Percentiles rank a stretch among this genome's conserved stretches.
Conservation (phyloP, 2,888 invertebrate species). For the Xanthia icteritia region DNA sequence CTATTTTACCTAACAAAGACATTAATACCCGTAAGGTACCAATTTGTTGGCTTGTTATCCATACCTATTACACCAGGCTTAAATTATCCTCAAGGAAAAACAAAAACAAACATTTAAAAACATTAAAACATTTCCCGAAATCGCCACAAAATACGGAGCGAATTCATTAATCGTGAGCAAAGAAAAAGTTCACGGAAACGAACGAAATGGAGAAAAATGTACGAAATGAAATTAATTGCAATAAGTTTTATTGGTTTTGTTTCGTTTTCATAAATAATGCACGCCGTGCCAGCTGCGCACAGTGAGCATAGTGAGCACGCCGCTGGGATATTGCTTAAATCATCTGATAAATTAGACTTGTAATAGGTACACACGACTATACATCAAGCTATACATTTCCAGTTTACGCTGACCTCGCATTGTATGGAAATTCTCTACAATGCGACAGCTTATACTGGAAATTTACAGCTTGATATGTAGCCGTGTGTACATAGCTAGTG, state of each 20-base stretch:
- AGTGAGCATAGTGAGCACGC: not conserved
- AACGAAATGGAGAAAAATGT: conserved; percentile 57
- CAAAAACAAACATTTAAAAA: conserved; percentile 18
- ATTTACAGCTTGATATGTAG: too few species aligned
- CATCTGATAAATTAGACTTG: conserved; percentile 53
- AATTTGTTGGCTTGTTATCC: conserved; percentile 12
- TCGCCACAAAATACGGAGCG: conserved; percentile 41
- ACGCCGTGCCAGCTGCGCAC: conserved; percentile 53
- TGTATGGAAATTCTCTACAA: too few species aligned
- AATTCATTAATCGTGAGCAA: conserved; percentile 63
- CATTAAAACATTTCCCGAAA: conserved; percentile 31
- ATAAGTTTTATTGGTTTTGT: conserved; percentile 74
- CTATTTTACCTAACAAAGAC: not conserved
- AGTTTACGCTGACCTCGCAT: too few species aligned
- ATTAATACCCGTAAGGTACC: not conserved
- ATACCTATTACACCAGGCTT: not conserved
- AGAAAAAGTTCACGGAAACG: conserved; percentile 55
- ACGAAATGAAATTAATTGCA: conserved; percentile 68
- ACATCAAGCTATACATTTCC: too few species aligned
- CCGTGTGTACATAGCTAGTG: not conserved
- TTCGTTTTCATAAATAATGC: conserved; percentile 72
- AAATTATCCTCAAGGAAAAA: conserved; percentile 8
- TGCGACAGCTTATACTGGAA: too few species aligned
- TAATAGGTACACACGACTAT: too few species aligned
- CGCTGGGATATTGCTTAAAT: conserved; percentile 43